Evolutionary conservation across 53 echinoderm and acorn worm genomes (phyloP).

Genomic region (Stichopus horrens): DNA sequence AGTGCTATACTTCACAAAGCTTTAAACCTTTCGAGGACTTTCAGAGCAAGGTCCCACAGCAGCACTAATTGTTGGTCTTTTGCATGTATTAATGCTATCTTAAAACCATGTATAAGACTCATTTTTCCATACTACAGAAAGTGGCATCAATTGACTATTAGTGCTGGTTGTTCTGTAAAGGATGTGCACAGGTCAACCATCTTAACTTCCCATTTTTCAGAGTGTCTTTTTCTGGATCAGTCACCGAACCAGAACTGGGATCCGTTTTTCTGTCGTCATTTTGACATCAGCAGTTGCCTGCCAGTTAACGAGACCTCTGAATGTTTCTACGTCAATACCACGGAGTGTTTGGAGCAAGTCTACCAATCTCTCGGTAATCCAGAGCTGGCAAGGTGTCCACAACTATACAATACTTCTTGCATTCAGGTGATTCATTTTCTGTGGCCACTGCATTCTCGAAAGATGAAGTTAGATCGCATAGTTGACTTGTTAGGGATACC

Average conservation of each 20-base stretch:
- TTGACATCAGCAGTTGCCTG: constrained; percentile 59
- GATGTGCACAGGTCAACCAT: neutral
- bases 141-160: too few species aligned
- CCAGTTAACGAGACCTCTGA: constrained; percentile 66
- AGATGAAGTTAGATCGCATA: too few species aligned
- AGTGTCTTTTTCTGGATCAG: constrained; percentile 72
- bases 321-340: constrained; percentile 62
- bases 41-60: too few species aligned
- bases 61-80: too few species aligned
- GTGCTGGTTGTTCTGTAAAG: neutral
- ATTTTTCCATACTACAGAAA: too few species aligned
- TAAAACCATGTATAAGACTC: too few species aligned
- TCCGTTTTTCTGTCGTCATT: constrained; percentile 56
- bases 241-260: constrained; percentile 80
- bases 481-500: too few species aligned
- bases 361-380: constrained; percentile 42
- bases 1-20: too few species aligned
- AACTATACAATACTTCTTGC: constrained; percentile 55
- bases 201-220: constrained; percentile 32
- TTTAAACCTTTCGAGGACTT: too few species aligned
- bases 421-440: constrained; percentile 46
- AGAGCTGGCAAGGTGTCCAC: constrained; percentile 45
- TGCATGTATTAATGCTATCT: too few species aligned
- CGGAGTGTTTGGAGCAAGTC: constrained; percentile 53
- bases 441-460: too few species aligned